Percentiles rank a stretch among this genome's conserved stretches.
These are phyloP conservation scores for Sitodiplosis mosellana DNA, from an alignment of 1,140 invertebrate genomes.

Conservation along the genomic window DNA sequence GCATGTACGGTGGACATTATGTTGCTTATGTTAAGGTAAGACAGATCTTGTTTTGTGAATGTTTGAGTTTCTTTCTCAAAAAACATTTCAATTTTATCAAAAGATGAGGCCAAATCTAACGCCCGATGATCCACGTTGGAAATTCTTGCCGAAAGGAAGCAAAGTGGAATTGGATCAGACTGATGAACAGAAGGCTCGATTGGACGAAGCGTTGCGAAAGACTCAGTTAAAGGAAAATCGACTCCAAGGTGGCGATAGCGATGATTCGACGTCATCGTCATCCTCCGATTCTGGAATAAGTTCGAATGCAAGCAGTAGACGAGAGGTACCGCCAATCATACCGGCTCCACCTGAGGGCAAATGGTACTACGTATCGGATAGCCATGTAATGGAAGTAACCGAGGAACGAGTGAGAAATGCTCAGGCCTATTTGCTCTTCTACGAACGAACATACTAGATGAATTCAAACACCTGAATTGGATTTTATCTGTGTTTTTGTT, in stretches of 20 bases:
- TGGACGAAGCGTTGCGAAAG: conserved; percentile 17
- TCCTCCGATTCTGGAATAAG: conserved; percentile 15
- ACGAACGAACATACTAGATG: conserved; percentile 68
- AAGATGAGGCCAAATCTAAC: conserved; percentile 24
- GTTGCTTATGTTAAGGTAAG: conserved; percentile 80
- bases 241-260: conserved; percentile 21
- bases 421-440: conserved; percentile 95
- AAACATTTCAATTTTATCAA: no score
- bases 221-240: conserved; percentile 23
- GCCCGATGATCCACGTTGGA: conserved; percentile 40
- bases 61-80: no score
- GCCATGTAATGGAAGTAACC: conserved; percentile 56
- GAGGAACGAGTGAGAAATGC: conserved; percentile 64
- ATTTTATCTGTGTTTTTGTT: not conserved
- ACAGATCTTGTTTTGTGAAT: no score
- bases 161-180: conserved; percentile 24
- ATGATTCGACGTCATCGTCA: conserved; percentile 30
- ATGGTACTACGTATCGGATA: conserved; percentile 92
- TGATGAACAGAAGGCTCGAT: conserved; percentile 17
- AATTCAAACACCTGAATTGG: not conserved
- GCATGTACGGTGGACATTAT: conserved; percentile 83
- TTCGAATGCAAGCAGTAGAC: conserved; percentile 4
- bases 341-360: conserved; percentile 41
- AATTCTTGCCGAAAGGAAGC: conserved; percentile 41
- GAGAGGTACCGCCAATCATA: conserved; percentile 13